Base-by-base conservation (phyloP, 1,140 invertebrate genomes). In the Homalodisca vitripennis region DNA sequence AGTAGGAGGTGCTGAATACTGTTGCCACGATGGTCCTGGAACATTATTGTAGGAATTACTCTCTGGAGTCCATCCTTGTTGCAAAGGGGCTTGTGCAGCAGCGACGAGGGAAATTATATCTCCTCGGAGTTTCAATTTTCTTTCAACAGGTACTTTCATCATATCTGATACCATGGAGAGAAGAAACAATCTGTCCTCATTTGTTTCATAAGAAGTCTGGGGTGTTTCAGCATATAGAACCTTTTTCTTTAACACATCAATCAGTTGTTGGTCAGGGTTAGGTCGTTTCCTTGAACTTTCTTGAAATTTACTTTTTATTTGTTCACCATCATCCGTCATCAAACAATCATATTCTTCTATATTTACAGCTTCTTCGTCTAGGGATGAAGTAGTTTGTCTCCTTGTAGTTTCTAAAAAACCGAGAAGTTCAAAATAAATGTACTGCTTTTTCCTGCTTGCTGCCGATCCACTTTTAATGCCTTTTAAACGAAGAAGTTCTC, bases 131-230 rank as follows among this genome's bases (percentile, higher is more conserved):
- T 60, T 60, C 55, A 60, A 27, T 60, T 60, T 60, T 60, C 55
- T 60, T 60, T 60, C 55, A 60, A 60, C 55, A 31, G 55, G 55
- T 60, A 60, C 55, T 60, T 60, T 60, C 24, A 60, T 60, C 55
- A 60, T 60, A 24, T 60, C 55, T 60, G 55, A 60, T 60, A 60
- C 55, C 55, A 60, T 60, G 55, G 55, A 60, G 26, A 60, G 55
- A 60, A 60, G 55, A 60, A 60, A 60, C 55, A 60, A 60, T 60
- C 29, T 60, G 55, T 60, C 55, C 55, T 60, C 55, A 60, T 60
- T 60, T 3, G 55, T 60, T 60, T 60, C 55, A 60, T 60, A 20
- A 60, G 24, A 60, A 60, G 55, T 60, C 12, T 60, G 55, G 24
- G 55, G 10, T 60, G 55, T 60, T 60, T 60, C 55, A 6, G 55